Conservation (phyloP, 2,797 vertebrate species). For the Hippopotamyrus pictus region DNA sequence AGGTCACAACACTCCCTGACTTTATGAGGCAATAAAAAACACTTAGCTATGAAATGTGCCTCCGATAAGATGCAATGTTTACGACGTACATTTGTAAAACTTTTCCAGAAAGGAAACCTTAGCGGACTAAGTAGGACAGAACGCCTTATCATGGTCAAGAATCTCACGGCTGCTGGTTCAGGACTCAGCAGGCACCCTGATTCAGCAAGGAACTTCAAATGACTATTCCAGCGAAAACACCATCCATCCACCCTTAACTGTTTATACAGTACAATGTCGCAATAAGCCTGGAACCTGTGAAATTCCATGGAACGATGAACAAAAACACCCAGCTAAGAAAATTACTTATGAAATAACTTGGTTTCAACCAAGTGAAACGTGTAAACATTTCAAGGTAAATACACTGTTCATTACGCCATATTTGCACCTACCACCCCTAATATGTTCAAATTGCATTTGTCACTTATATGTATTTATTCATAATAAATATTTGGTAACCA, state of each 20-base stretch:
- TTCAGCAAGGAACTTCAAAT: not conserved
- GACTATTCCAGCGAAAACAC: not conserved
- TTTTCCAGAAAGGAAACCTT: not conserved
- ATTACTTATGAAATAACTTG: not conserved
- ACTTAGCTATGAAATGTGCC: constrained; percentile 1
- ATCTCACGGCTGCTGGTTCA: not conserved
- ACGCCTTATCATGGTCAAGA: not conserved
- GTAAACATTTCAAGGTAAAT: not conserved
- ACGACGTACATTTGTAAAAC: not conserved
- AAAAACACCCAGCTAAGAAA: not conserved
- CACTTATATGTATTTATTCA: not conserved
- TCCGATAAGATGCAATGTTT: not conserved
- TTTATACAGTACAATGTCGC: not conserved
- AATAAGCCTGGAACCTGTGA: not conserved
- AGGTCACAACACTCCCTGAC: not conserved
- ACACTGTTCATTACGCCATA: not conserved
- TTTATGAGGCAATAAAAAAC: constrained; percentile 2
- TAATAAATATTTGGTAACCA: not conserved
- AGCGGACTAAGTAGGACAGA: not conserved
- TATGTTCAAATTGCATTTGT: not conserved
- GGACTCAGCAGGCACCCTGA: not conserved
- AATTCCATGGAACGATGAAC: not conserved
- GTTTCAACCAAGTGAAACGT: not conserved
- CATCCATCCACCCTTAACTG: not conserved
- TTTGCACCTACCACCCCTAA: not conserved